These are phyloP conservation scores for Gymnoscelis rufifasciata DNA, from an alignment of 2,888 invertebrate species.

Conservation along the genomic window DNA sequence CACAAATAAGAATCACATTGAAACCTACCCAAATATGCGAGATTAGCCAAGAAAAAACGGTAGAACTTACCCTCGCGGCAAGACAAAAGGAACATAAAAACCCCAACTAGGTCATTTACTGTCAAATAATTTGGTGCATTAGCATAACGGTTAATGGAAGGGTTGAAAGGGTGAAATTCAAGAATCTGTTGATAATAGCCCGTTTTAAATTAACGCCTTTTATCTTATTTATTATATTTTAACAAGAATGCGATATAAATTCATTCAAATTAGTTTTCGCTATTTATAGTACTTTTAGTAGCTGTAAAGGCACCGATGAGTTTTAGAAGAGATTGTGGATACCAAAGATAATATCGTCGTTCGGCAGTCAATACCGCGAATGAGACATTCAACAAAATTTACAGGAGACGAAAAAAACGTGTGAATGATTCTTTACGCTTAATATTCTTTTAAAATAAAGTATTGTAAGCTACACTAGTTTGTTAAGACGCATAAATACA, in stretches of 20 bases:
- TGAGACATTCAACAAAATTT: no score
- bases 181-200: slow-evolving; percentile 44
- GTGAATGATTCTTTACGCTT: no score
- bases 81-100: slow-evolving; percentile 38
- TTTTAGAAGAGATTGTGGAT: no score
- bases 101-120: slow-evolving; percentile 60
- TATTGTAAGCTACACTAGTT: no score
- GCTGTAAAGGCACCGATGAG: no score
- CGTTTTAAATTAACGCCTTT: slow-evolving; percentile 33
- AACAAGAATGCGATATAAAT: background rate
- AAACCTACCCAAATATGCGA: background rate
- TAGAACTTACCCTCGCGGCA: slow-evolving; percentile 34
- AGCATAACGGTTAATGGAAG: slow-evolving; percentile 51
- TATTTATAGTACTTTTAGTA: no score
- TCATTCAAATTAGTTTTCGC: background rate
- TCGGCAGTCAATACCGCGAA: no score
- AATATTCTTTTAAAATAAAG: no score
- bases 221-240: slow-evolving; percentile 8
- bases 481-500: no score
- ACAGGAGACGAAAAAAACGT: no score
- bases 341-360: no score
- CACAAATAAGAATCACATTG: no score
- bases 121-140: slow-evolving; percentile 56
- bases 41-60: background rate
- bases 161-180: slow-evolving; percentile 42